Evolutionary conservation across 2,797 vertebrate genomes (phyloP).

Genomic region (Tiaroga cobitis): DNA sequence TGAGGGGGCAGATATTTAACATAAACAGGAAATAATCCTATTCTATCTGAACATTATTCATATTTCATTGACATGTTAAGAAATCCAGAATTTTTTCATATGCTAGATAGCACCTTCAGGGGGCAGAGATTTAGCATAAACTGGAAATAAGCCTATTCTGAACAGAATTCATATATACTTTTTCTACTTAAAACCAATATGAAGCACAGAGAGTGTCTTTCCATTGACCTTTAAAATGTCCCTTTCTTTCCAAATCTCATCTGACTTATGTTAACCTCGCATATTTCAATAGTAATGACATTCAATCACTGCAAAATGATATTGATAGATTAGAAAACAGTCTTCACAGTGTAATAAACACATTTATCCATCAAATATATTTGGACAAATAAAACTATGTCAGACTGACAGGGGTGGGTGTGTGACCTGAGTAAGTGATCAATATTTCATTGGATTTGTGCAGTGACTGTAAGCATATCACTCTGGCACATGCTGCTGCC

Average conservation of each 20-base stretch:
- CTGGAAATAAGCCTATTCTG: background rate
- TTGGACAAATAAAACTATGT: background rate
- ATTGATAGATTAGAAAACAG: slow-evolving; percentile 6
- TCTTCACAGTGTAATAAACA: slow-evolving; percentile 5
- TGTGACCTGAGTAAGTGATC: slow-evolving; percentile 37
- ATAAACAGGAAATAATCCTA: background rate
- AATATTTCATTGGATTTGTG: slow-evolving; percentile 36
- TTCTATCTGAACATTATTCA: slow-evolving; percentile 11
- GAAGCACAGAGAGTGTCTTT: background rate
- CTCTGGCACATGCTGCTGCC: slow-evolving; percentile 49
- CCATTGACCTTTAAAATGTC: slow-evolving; percentile 24
- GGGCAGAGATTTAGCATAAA: background rate
- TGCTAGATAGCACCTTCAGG: background rate
- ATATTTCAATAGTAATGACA: slow-evolving; percentile 11
- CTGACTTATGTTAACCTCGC: background rate
- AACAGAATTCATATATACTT: background rate
- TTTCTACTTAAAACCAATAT: background rate
- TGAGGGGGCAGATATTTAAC: background rate
- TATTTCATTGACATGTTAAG: background rate
- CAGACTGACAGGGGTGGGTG: slow-evolving; percentile 17
- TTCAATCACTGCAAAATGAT: background rate
- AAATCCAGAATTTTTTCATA: background rate
- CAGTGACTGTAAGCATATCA: slow-evolving; percentile 45
- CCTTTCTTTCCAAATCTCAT: background rate
- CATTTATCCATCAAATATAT: slow-evolving; percentile 19